These are phyloP conservation scores for Chymomyza amoena DNA, from an alignment of 2,888 invertebrate genomes.

Conservation along the genomic window DNA sequence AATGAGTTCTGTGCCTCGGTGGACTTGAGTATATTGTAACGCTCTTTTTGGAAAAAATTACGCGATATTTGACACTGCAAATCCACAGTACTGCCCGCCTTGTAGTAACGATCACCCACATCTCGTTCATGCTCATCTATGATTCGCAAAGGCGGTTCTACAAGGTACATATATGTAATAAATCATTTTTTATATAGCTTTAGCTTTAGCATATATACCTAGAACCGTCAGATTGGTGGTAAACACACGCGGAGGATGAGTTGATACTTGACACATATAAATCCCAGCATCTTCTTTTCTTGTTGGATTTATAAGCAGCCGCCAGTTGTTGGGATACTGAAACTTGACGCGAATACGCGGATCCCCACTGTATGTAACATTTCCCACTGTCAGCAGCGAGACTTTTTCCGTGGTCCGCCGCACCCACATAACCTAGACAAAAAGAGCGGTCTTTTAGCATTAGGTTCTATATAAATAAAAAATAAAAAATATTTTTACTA, in stretches of 20 bases:
- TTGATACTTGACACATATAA: slow-evolving; percentile 90
- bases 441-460: slow-evolving; percentile 2
- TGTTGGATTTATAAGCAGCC: slow-evolving; percentile 85
- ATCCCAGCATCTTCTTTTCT: slow-evolving; percentile 85
- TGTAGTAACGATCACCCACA: slow-evolving; percentile 86
- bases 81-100: slow-evolving; percentile 87
- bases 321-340: slow-evolving; percentile 86
- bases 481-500: too few relatives aligned
- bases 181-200: background rate
- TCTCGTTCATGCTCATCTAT: slow-evolving; percentile 86
- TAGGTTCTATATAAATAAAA: background rate
- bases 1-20: slow-evolving; percentile 36
- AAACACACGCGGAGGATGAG: slow-evolving; percentile 88
- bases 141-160: slow-evolving; percentile 86
- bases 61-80: slow-evolving; percentile 82
- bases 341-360: slow-evolving; percentile 83
- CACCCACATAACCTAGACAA: slow-evolving; percentile 84
- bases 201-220: slow-evolving; percentile 80
- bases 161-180: background rate
- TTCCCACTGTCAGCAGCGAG: slow-evolving; percentile 83
- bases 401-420: slow-evolving; percentile 83
- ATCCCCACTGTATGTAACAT: slow-evolving; percentile 83
- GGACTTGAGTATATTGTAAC: slow-evolving; percentile 63
- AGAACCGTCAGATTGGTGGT: slow-evolving; percentile 87
- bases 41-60: slow-evolving; percentile 77